Base-by-base conservation (phyloP, 2,113 vertebrate species). In the Pteronura brasiliensis region DNA sequence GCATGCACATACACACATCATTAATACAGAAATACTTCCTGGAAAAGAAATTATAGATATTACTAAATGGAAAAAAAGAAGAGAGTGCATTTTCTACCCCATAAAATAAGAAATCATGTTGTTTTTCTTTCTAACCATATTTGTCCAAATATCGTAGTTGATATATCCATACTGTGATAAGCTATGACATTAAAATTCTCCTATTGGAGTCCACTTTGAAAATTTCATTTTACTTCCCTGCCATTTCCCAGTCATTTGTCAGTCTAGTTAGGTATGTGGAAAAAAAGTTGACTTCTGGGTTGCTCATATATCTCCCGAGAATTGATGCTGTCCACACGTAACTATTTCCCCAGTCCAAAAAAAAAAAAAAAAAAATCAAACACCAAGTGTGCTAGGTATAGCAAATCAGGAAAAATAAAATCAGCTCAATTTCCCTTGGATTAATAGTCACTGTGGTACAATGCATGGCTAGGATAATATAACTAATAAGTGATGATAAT, bases 101-200 rank as follows among this genome's bases (percentile, higher is more conserved):
- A 71, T 57, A 79, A 84, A 92, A 90, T 92, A 89, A 90, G 27
- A 96, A 92, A 90, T 76, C 21, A 42, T 71, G 49, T 86, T 98
- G 57, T 63, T 95, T 94, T 74, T 57, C 72, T 88, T 83, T 88
- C 67, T 94, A 87, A 87, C 23, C 3, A 80, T 84, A 61, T 85
- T 61, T 96, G 42, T 88, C 57, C 42, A 97, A 93, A 93, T 65
- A 81, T 69, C 87, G 83, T 29, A 52, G 61, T 57, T 98, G 20
- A 71, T 89, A 44, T n/a, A 84, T 34, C 52, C 52, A 34, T 29
- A 82, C n/a, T 86, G 25, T 63, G n/a, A 92, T 61, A 85, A 80
- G 27, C 61, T 93, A 7, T 96, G 23, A 87, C 94, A 96, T 84
- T 83, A 91, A 96, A 95, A 69, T 81, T 85, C 88, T 95, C 93